Evolutionary conservation across 2,113 vertebrate genomes (phyloP).

Genomic region (Plotosus lineatus): DNA sequence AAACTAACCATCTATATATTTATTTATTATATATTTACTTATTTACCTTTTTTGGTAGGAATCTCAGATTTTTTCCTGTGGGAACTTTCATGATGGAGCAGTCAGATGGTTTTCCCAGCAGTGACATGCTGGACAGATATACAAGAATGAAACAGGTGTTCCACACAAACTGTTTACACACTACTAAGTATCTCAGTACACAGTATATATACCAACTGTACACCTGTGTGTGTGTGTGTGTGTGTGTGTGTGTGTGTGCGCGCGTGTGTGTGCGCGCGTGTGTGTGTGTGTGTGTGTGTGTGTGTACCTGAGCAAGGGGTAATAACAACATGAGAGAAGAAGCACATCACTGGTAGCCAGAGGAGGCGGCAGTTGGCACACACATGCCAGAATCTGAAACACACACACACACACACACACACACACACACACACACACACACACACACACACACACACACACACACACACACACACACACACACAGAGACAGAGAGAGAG

Average conservation of each 20-base stretch:
- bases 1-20: too few relatives aligned
- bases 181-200: too few relatives aligned
- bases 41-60: slow-evolving; percentile 50
- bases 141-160: neutral
- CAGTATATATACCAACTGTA: too few relatives aligned
- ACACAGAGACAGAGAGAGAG: too few relatives aligned
- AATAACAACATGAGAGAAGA: slow-evolving; percentile 45
- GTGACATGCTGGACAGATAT: slow-evolving; percentile 40
- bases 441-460: neutral
- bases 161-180: neutral
- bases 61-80: slow-evolving; percentile 52
- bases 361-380: slow-evolving; percentile 51
- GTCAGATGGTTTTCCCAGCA: slow-evolving; percentile 50
- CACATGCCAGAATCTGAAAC: slow-evolving; percentile 41
- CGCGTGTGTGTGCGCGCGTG: slow-evolving; percentile 6
- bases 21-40: neutral
- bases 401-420: slow-evolving; percentile 21
- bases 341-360: slow-evolving; percentile 50
- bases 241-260: neutral
- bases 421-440: neutral
- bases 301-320: slow-evolving; percentile 14
- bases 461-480: neutral
- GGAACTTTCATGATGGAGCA: slow-evolving; percentile 53
- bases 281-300: neutral
- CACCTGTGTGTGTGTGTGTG: neutral